These are phyloP conservation scores for Lasioglossum villosulum DNA, from an alignment of 2,888 invertebrate genomes.

Conservation along the genomic window DNA sequence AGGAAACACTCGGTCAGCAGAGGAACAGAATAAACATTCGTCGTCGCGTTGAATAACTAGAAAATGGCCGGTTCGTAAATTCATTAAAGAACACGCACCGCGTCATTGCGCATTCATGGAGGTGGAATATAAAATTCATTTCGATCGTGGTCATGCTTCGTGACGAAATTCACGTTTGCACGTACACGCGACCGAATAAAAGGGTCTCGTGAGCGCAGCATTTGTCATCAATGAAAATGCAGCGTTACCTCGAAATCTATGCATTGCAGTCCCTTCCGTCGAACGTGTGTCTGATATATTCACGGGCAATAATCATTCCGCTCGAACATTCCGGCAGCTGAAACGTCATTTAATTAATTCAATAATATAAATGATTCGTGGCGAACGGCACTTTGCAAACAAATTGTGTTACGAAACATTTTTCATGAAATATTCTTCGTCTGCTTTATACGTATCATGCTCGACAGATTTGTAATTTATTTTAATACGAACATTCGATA, in stretches of 20 bases:
- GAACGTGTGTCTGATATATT: conserved; percentile 3
- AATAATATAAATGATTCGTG: background rate
- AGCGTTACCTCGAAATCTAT: conserved; percentile 32
- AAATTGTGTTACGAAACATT: background rate
- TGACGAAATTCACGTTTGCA: conserved; percentile 19
- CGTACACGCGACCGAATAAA: conserved; percentile 24
- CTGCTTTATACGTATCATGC: background rate
- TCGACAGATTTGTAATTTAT: background rate
- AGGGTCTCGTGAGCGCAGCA: conserved; percentile 16
- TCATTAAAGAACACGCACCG: conserved; percentile 15
- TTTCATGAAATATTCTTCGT: background rate
- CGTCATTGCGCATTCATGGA: conserved; percentile 8
- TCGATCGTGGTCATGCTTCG: conserved; percentile 21
- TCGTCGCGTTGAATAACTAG: background rate
- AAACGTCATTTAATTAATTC: conserved; percentile 14
- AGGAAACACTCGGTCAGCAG: background rate
- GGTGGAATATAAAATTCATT: conserved; percentile 32
- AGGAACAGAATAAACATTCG: background rate
- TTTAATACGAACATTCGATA: background rate
- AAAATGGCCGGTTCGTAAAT: conserved; percentile 13
- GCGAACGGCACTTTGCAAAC: background rate
- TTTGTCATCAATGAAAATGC: conserved; percentile 42
- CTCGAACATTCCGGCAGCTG: background rate
- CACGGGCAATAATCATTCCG: conserved; percentile 13
- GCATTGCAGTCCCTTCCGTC: conserved; percentile 18